A percentile compares a stretch with the other conserved stretches of the same genome.
These are phyloP conservation scores for Leucozona laternaria DNA, from an alignment of 2,888 invertebrate species.

Conservation along the genomic window DNA sequence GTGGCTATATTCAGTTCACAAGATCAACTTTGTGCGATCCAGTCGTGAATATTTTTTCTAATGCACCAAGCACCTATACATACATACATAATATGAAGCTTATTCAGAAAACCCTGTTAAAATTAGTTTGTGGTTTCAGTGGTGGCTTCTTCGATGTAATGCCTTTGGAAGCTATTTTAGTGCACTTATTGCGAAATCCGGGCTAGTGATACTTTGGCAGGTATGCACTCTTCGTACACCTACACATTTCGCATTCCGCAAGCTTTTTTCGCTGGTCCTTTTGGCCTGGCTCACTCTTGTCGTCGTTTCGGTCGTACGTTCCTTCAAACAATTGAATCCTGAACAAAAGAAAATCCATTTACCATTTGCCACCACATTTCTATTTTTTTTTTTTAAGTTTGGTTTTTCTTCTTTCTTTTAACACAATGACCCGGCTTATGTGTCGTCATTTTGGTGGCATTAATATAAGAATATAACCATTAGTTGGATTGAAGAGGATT, in stretches of 20 bases:
- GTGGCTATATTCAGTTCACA: no score
- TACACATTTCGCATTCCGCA: conserved; percentile 44
- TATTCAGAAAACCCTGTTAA: neutral
- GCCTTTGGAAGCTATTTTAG: neutral
- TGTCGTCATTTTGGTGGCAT: conserved; percentile 65
- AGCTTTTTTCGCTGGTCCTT: conserved; percentile 16
- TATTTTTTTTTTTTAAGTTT: neutral
- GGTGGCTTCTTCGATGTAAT: neutral
- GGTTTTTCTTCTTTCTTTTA: conserved; percentile 42
- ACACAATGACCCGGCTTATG: conserved; percentile 65
- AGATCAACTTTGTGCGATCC: no score
- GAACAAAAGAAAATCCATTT: conserved; percentile 73
- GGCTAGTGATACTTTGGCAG: neutral
- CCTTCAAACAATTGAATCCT: conserved; percentile 69
- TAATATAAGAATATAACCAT: conserved; percentile 71
- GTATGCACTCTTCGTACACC: neutral
- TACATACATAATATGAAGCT: no score
- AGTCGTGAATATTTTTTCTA: no score
- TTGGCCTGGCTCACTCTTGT: conserved; percentile 7
- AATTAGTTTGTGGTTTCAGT: neutral
- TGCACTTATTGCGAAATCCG: neutral
- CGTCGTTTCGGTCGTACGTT: conserved; percentile 8
- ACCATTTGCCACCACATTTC: conserved; percentile 53
- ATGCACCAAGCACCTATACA: no score
- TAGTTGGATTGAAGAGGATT: conserved; percentile 64